A percentile compares a stretch with the other conserved stretches of the same genome.
phyloP scores from a whole-genome alignment of 2,113 vertebrate genomes.

The Ranitomeya imitator region DNA sequence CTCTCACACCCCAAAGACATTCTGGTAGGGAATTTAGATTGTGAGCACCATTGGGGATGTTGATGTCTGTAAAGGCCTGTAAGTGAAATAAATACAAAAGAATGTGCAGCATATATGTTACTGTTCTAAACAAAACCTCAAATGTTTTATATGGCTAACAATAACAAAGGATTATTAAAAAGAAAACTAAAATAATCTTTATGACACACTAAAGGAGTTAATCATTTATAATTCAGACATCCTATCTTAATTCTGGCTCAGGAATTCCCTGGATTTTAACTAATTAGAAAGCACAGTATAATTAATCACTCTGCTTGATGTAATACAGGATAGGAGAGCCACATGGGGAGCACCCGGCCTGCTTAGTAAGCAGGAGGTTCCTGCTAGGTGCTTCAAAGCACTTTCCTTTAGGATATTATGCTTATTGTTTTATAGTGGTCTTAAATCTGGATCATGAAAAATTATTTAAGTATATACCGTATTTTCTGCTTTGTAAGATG shows the following conservation, averaged over 20 bases:
- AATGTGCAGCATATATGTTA: neutral
- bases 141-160: neutral
- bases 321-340: slow-evolving; percentile 41
- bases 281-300: slow-evolving; percentile 45
- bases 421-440: neutral
- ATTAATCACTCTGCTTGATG: slow-evolving; percentile 46
- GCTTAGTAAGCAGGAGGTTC: slow-evolving; percentile 49
- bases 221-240: neutral
- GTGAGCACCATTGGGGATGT: no score
- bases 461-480: neutral
- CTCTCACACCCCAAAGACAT: no score
- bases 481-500: no score
- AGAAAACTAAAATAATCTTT: neutral
- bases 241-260: slow-evolving; percentile 15
- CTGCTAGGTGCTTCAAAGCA: slow-evolving; percentile 50
- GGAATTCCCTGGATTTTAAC: slow-evolving; percentile 46
- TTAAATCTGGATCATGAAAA: neutral
- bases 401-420: neutral
- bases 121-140: neutral
- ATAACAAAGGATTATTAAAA: neutral
- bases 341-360: slow-evolving; percentile 42
- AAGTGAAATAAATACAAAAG: no score
- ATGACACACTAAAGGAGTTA: slow-evolving; percentile 1
- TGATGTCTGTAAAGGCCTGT: no score
- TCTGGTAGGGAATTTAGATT: no score